A percentile compares a stretch with the other conserved stretches of the same genome.
Conservation (phyloP, 2,113 vertebrate species). For the Solea senegalensis region DNA sequence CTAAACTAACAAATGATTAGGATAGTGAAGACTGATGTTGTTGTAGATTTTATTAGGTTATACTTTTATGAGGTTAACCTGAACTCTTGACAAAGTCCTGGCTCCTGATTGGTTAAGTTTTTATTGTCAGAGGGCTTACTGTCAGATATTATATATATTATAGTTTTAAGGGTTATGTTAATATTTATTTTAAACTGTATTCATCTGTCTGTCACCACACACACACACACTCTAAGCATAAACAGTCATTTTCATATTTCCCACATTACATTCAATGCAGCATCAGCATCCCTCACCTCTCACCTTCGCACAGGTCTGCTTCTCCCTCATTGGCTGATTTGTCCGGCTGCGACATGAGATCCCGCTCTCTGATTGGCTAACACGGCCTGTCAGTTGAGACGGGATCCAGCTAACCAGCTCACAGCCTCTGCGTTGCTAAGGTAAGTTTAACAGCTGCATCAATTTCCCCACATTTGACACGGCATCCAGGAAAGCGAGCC, state of each 20-base stretch:
- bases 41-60: no score
- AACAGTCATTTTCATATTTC: background rate
- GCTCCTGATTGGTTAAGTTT: no score
- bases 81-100: no score
- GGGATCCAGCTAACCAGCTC: conserved; percentile 33
- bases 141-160: no score
- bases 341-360: conserved; percentile 44
- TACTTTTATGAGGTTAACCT: no score
- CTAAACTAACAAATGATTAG: no score
- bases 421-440: conserved; percentile 76
- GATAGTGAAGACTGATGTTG: no score
- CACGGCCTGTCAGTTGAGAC: conserved; percentile 49
- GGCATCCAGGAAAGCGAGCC: rapidly evolving
- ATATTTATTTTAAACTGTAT: no score
- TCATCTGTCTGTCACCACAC: no score
- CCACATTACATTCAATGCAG: conserved; percentile 27
- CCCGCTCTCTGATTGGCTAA: conserved; percentile 56
- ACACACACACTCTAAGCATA: background rate
- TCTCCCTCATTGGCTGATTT: conserved; percentile 61
- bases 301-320: conserved; percentile 29
- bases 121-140: no score
- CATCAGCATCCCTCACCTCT: conserved; percentile 43
- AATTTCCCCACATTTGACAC: background rate
- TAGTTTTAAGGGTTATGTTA: no score
- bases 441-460: conserved; percentile 71